Conservation (phyloP, 2,113 vertebrate species). For the Plectropomus leopardus region DNA sequence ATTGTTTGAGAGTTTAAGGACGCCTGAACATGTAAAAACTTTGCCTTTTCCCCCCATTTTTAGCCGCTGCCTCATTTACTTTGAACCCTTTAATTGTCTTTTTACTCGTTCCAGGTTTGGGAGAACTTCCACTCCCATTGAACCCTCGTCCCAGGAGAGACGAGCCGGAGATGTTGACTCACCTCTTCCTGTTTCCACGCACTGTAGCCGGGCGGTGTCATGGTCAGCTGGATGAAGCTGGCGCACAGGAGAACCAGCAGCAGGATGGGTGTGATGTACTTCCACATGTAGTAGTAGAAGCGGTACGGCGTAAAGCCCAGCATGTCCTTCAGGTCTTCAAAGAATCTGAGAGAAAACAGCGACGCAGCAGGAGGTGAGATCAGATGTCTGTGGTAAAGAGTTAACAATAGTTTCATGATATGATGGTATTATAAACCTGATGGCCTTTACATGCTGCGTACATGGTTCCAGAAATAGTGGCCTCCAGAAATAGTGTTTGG, state of each 20-base stretch:
- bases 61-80: conserved; percentile 8
- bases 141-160: conserved; percentile 7
- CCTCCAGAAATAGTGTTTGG: too few relatives aligned
- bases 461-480: too few relatives aligned
- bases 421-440: conserved; percentile 7
- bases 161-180: conserved; percentile 55
- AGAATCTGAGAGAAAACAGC: conserved; percentile 86
- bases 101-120: conserved; percentile 44
- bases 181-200: conserved; percentile 96
- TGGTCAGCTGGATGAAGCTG: conserved; percentile 91
- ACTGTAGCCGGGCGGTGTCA: conserved; percentile 93
- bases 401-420: conserved; percentile 31
- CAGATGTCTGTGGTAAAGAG: conserved; percentile 33
- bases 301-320: conserved; percentile 93
- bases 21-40: conserved; percentile 11
- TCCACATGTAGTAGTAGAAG: conserved; percentile 99
- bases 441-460: conserved; percentile 12
- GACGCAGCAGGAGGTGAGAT: conserved; percentile 37
- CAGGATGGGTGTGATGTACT: conserved; percentile 93
- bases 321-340: conserved; percentile 98
- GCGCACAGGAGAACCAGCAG: conserved; percentile 88
- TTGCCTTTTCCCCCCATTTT: not conserved
- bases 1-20: conserved; percentile 53
- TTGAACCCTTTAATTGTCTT: conserved; percentile 53
- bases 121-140: conserved; percentile 29